Conservation (phyloP, 1,140 invertebrate genomes). For the Conopomorpha cramerella region DNA sequence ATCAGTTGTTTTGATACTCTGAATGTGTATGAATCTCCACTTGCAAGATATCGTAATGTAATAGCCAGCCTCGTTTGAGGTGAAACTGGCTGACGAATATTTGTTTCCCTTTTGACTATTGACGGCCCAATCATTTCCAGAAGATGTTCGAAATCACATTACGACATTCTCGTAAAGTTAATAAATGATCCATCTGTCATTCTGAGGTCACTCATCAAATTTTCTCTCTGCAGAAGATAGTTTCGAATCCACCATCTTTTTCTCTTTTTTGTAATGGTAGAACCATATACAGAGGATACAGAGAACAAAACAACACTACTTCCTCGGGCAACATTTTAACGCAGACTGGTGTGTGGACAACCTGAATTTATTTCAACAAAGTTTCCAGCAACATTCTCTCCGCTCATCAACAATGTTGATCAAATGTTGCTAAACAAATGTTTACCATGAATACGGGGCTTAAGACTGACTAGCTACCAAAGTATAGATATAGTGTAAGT, state of each 20-base stretch:
- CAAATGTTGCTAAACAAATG: too few species aligned
- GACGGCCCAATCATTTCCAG: slow-evolving; percentile 7
- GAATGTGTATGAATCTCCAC: slow-evolving; percentile 16
- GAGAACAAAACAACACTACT: slow-evolving; percentile 2
- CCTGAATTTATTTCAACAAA: too few species aligned
- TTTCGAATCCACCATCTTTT: slow-evolving; percentile 4
- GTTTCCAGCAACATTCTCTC: too few species aligned
- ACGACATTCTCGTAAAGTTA: slow-evolving; percentile 14
- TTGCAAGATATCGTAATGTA: slow-evolving; percentile 16
- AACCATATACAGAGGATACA: neutral
- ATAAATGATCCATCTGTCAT: slow-evolving; percentile 14
- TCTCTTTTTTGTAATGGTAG: slow-evolving; percentile 1
- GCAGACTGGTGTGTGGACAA: too few species aligned
- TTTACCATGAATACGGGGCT: too few species aligned
- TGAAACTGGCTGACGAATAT: slow-evolving; percentile 9
- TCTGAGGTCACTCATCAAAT: slow-evolving; percentile 2
- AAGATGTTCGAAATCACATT: slow-evolving; percentile 15
- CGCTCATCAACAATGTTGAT: too few species aligned
- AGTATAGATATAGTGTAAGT: too few species aligned
- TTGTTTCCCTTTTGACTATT: slow-evolving; percentile 12
- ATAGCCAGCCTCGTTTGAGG: slow-evolving; percentile 11
- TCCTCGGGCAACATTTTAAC: slow-evolving; percentile 2
- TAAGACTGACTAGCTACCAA: too few species aligned
- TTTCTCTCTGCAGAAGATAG: neutral
- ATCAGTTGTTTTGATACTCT: slow-evolving; percentile 15